A percentile compares a stretch with the other conserved stretches of the same genome.
Conservation (phyloP, 1,140 invertebrate genomes). For the Oncopodura yosiiana region DNA sequence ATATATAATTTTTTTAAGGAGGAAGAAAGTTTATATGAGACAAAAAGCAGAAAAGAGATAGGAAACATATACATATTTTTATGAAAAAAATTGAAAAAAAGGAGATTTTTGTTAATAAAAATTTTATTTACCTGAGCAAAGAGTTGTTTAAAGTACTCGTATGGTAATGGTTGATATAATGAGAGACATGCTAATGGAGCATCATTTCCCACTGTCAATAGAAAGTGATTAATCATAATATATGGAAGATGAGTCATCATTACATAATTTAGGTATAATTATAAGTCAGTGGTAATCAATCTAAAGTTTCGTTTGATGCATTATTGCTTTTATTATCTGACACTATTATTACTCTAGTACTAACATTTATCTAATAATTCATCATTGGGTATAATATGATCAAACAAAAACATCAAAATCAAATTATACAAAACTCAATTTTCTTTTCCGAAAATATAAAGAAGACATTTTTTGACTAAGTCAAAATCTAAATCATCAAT, state of each 20-base stretch:
- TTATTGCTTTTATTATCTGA: no score
- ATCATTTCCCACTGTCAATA: conserved; percentile 99
- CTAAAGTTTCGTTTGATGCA: no score
- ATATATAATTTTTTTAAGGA: neutral
- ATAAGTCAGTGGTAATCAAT: no score
- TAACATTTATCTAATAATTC: no score
- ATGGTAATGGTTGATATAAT: conserved; percentile 82
- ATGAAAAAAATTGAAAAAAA: conserved; percentile 6
- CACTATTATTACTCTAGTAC: no score
- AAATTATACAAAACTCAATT: no score
- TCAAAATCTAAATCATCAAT: no score
- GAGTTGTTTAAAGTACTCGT: conserved; percentile 98
- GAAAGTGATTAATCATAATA: conserved; percentile 40
- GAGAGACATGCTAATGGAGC: conserved; percentile 93
- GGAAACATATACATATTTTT: neutral
- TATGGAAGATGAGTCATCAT: no score
- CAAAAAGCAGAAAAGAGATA: neutral
- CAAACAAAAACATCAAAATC: neutral
- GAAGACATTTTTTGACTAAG: no score
- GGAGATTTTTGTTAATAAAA: neutral
- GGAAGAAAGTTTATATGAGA: neutral
- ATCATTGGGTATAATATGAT: neutral
- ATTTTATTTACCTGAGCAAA: conserved; percentile 70
- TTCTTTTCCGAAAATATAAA: no score
- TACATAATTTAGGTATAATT: no score